Conservation (phyloP, 2,113 vertebrate genomes). For the Grallaria varia region DNA sequence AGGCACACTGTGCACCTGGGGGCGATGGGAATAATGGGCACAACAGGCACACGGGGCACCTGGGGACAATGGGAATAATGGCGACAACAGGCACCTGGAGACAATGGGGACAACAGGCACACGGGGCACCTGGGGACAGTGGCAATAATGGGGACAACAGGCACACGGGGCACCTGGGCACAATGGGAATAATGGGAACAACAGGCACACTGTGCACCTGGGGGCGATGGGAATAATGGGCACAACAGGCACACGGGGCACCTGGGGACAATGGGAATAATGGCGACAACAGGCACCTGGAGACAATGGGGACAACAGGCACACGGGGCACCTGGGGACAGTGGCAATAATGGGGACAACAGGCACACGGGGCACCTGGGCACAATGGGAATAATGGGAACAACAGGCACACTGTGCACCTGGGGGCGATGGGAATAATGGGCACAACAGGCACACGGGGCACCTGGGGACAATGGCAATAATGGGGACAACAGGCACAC, state of each 20-base stretch:
- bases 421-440: not conserved
- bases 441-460: not conserved
- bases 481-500: not conserved
- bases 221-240: rapidly evolving
- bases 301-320: not conserved
- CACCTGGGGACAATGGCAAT: not conserved
- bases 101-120: not conserved
- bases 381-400: not conserved
- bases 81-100: not conserved
- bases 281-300: not conserved
- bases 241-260: not conserved
- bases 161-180: no score
- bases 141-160: not conserved
- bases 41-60: not conserved
- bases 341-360: not conserved
- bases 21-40: rapidly evolving
- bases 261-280: not conserved
- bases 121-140: not conserved
- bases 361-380: not conserved
- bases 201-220: not conserved
- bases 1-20: not conserved
- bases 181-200: not conserved
- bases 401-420: not conserved
- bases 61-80: not conserved
- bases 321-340: not conserved